Evolutionary conservation across 2,888 invertebrate genomes (phyloP).

Genomic region (Cephonodes hylas): DNA sequence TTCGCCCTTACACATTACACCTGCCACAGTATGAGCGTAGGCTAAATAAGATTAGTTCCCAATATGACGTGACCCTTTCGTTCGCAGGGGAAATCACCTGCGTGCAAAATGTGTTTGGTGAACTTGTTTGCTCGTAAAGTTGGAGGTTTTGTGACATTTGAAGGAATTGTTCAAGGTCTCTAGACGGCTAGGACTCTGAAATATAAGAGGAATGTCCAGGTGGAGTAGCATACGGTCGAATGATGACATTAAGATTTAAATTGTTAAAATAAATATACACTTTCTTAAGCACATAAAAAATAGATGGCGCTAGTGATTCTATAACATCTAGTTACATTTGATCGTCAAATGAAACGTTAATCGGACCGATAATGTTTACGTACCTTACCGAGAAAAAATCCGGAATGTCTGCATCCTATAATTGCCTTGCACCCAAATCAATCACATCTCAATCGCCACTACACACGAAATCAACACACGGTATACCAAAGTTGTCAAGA

Average conservation of each 20-base stretch:
- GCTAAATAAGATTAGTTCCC: conserved; percentile 7
- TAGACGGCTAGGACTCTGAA: background rate
- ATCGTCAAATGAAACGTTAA: no score
- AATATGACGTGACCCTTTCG: background rate
- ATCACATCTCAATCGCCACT: background rate
- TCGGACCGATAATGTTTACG: no score
- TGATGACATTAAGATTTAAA: no score
- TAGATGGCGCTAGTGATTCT: no score
- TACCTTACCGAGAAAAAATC: no score
- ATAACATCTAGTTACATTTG: no score
- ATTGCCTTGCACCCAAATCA: no score
- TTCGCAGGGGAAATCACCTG: conserved; percentile 9
- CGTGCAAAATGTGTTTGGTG: conserved; percentile 2
- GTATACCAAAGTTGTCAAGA: background rate
- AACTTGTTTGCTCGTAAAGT: conserved; percentile 5
- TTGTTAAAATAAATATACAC: no score
- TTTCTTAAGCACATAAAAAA: no score
- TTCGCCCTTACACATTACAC: background rate
- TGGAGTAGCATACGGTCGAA: background rate
- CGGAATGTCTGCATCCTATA: no score
- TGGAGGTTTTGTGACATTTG: conserved; percentile 1
- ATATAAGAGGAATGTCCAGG: background rate
- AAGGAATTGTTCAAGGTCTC: background rate
- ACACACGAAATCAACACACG: background rate
- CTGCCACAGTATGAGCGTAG: background rate